Percentiles rank a stretch among this genome's conserved stretches.
These are phyloP conservation scores for Pantelozetes paolii DNA, from an alignment of 2,888 invertebrate genomes.

Conservation along the genomic window DNA sequence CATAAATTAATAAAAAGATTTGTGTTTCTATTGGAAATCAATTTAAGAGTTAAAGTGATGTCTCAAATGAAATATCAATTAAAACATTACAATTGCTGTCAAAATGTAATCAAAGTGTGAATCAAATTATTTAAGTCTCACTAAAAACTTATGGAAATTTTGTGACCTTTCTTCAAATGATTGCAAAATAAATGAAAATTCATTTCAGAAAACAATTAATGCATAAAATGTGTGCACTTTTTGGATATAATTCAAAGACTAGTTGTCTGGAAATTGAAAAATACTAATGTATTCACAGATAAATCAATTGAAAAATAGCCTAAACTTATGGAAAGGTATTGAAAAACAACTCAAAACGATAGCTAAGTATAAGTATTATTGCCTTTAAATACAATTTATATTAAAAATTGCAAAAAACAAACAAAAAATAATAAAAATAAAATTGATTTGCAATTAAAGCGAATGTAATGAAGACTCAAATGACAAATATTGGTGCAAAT, in stretches of 20 bases:
- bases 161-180: background rate
- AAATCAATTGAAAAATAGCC: conserved; percentile 17
- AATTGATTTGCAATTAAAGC: background rate
- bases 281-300: conserved; percentile 8
- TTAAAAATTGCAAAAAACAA: background rate
- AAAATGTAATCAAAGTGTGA: too few relatives aligned
- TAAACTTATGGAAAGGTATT: background rate
- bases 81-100: background rate
- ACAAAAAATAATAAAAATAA: background rate
- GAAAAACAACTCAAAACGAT: background rate
- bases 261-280: conserved; percentile 20
- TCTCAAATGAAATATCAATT: background rate
- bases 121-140: too few relatives aligned
- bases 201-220: background rate
- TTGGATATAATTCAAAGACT: background rate
- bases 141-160: background rate
- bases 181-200: background rate
- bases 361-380: conserved; percentile 20
- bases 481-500: conserved; percentile 1
- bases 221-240: background rate
- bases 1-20: background rate
- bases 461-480: background rate
- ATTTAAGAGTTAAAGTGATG: background rate
- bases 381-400: conserved; percentile 7
- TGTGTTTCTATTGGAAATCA: background rate